Base-by-base conservation (phyloP, 2,113 vertebrate genomes). In the Gnathochromis pfefferi region DNA sequence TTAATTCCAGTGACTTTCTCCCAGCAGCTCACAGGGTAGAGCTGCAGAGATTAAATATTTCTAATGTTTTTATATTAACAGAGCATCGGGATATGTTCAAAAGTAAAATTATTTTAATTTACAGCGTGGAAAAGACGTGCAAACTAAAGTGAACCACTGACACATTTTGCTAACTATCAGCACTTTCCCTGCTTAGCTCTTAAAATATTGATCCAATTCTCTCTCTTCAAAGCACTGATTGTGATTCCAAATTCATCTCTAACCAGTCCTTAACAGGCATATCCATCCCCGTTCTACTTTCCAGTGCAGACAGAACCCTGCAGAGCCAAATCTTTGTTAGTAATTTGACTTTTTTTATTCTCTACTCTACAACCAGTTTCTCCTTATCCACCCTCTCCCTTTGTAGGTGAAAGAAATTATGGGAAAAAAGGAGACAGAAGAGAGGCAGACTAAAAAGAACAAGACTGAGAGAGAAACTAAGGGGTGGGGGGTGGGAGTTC, bases 121-220 rank as follows among this genome's bases (percentile, higher is more conserved):
- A 40, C 55, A 42, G 45, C 14, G 35, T 28, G 63, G 79, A 49
- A 57, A 78, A 49, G 55, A 21, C 9, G 28, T 16, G 42, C n/a
- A 3, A 26, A 28, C 60, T 47, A 75, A 33, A 79, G 51, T 68
- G 28, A 73, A 84, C 55, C 45, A 16, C 14, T 49, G 68, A 79
- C 53, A 54, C 80, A 81, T 83, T 51, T 51, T 51, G 55, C 78
- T 63, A 83, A 83, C 42, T 42, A 83, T 85, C 28, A 57, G 81
- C 87, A 82, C 53, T 12, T 73, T 80, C 11, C 10, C 33, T 7
- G 42, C 83, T 70, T 60, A 45, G 53, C n/a, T 88, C 70, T 68
- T 89, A 45, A 92, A 91, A 90, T 88, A 90, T 90, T 88, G 87
- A 92, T 92, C 81, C 73, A 47, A 88, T 88, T 87, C 80, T 83